Base-by-base conservation (phyloP, 2,113 vertebrate genomes). In the Carassius auratus region DNA sequence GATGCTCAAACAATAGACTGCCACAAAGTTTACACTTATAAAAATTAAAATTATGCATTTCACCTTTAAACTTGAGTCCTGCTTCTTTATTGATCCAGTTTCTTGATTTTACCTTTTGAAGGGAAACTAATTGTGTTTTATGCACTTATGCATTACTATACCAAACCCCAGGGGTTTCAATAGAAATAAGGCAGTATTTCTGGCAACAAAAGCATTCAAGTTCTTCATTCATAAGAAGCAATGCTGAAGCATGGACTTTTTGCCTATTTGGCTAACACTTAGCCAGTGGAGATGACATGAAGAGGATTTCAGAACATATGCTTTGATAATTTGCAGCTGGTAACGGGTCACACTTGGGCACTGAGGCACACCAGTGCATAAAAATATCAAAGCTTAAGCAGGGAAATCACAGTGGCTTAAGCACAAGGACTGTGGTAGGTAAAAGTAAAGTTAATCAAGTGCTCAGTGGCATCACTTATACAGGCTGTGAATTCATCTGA, bases 301-400 rank as follows among this genome's bases (percentile, higher is more conserved):
- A 66, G 23, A 74, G 59, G n/a, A 64, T 64, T 81, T 62, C 36
- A 66, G 55, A 66, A 61, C 61, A 83, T 76, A 36, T 83, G 84
- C 45, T 86, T 61, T 86, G 80, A 64, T 83, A 59, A 79, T 50
- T 36, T 7, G 19, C 21, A 81, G 21, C 78, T 81, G n/a, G 59
- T 81, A 48, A 26, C 12, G 61, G n/a, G 78, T 48, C n/a, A 26
- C 36, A 26, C 38, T 64, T 66, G 36, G n/a, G 78, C 3, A 8
- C 59, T 48, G 78, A 80, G 38, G 78, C 62, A 82, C 52, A 62
- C 26, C 42, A 50, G 62, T 73, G 78, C 64, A 88, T 48, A 78
- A 69, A 61, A 21, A 84, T 52, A 68, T 81, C 55, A 55, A 82
- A 45, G 78, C 23, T 62, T 75, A 66, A 71, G 9, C 30, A 48